These are phyloP conservation scores for Channa argus DNA, from an alignment of 2,113 vertebrate genomes.

Conservation along the genomic window DNA sequence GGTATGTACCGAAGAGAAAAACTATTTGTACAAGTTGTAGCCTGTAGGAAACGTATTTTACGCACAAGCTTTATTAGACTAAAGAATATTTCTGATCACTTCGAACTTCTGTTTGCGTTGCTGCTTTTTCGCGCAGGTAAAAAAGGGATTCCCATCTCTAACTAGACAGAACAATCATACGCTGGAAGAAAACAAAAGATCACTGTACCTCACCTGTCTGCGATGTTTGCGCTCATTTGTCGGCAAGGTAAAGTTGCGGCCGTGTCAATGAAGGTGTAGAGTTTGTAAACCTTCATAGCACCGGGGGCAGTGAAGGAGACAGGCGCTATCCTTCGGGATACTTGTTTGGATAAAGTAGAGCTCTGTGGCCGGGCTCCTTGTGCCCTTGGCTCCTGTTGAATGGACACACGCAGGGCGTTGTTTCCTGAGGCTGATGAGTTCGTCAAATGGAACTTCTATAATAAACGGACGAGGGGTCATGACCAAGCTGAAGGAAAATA, in stretches of 20 bases:
- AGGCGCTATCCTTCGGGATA: constrained; percentile 49
- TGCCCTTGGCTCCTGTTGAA: constrained; percentile 64
- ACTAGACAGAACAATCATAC: neutral
- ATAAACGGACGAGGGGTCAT: constrained; percentile 73
- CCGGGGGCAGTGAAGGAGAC: constrained; percentile 33
- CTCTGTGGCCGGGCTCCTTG: constrained; percentile 56
- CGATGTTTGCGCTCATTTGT: constrained; percentile 3
- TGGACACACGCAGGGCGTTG: constrained; percentile 71
- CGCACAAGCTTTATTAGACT: neutral
- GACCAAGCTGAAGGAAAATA: constrained; percentile 62
- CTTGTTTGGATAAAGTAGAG: constrained; percentile 68
- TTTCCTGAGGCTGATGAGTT: constrained; percentile 81
- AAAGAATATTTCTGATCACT: no score
- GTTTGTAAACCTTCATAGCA: constrained; percentile 28
- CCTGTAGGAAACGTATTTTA: neutral
- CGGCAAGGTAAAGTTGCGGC: neutral
- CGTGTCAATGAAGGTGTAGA: neutral
- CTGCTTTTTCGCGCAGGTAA: neutral
- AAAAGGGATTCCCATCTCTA: neutral
- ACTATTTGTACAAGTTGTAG: neutral
- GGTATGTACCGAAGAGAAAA: neutral
- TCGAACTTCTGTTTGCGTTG: no score
- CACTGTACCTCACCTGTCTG: neutral
- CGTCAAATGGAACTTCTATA: constrained; percentile 72
- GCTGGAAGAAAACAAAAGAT: constrained; percentile 3